phyloP scores from a whole-genome alignment of 2,797 vertebrate genomes.

The Gymnothorax javanicus region DNA sequence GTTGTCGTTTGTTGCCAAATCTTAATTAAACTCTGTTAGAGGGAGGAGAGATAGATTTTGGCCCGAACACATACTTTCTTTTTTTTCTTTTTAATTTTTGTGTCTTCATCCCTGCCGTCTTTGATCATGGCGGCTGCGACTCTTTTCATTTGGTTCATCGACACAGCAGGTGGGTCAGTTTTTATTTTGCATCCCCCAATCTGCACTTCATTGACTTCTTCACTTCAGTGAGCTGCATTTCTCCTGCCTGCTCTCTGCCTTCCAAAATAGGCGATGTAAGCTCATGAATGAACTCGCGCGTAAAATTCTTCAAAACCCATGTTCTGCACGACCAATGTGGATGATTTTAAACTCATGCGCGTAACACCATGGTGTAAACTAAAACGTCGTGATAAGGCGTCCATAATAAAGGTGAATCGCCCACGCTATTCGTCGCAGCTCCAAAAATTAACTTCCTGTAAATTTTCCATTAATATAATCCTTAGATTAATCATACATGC shows the following conservation, averaged over 20 bases:
- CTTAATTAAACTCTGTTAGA: constrained; percentile 18
- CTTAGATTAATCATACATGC: neutral
- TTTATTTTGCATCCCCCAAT: constrained; percentile 44
- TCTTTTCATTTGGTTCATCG: constrained; percentile 42
- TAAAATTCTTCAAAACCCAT: neutral
- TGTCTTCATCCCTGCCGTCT: constrained; percentile 38
- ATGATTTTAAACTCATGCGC: neutral
- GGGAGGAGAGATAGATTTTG: constrained; percentile 17
- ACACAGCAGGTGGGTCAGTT: constrained; percentile 47
- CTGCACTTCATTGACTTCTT: constrained; percentile 25
- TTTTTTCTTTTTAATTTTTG: constrained; percentile 24
- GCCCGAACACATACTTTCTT: neutral
- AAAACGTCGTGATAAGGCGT: neutral
- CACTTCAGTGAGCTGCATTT: neutral
- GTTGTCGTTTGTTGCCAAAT: neutral
- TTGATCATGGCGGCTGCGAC: constrained; percentile 51
- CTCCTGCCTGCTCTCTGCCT: neutral
- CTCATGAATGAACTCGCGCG: neutral
- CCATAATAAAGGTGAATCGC: neutral
- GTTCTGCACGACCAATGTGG: neutral
- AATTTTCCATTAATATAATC: neutral
- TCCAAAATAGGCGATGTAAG: neutral
- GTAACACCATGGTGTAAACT: neutral
- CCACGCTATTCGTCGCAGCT: neutral
- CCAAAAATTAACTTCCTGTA: neutral